A percentile compares a stretch with the other conserved stretches of the same genome.
Conservation (phyloP, 1,140 invertebrate genomes). For the Drosophila ironensis region DNA sequence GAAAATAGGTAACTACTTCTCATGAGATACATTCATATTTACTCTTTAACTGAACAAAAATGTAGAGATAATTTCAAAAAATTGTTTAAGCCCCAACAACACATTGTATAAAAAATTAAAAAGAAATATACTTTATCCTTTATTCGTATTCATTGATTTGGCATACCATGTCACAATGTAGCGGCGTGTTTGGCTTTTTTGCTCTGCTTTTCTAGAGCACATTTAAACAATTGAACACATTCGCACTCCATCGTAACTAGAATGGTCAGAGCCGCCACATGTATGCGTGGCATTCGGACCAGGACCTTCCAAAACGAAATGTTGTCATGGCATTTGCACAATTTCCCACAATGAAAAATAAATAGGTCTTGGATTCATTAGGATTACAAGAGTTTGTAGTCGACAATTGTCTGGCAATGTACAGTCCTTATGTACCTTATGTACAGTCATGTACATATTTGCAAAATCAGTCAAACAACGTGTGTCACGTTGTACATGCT, state of each 20-base stretch:
- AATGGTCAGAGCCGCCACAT: constrained; percentile 2
- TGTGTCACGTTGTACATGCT: background rate
- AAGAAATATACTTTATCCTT: background rate
- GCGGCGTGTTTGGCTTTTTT: constrained; percentile 36
- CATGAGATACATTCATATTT: no score
- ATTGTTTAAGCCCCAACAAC: no score
- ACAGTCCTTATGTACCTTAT: constrained; percentile 11
- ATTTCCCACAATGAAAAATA: constrained; percentile 79
- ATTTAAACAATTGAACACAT: constrained; percentile 78
- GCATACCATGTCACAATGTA: background rate
- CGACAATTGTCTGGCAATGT: constrained; percentile 33
- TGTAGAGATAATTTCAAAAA: no score
- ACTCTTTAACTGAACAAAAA: no score
- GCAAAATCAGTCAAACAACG: background rate
- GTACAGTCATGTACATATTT: background rate
- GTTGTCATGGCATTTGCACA: constrained; percentile 77
- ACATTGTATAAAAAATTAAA: no score
- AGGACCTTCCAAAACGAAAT: constrained; percentile 55
- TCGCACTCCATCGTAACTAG: constrained; percentile 28
- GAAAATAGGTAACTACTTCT: no score
- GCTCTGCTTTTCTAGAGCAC: constrained; percentile 62
- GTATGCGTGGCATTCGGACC: constrained; percentile 20
- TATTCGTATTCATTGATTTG: background rate
- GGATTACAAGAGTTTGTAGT: constrained; percentile 63
- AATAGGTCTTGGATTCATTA: constrained; percentile 79